Evolutionary conservation across 1,140 invertebrate genomes (phyloP), one percentile per base, ranked within the genome.

Genomic region (Danaus plexippus): DNA sequence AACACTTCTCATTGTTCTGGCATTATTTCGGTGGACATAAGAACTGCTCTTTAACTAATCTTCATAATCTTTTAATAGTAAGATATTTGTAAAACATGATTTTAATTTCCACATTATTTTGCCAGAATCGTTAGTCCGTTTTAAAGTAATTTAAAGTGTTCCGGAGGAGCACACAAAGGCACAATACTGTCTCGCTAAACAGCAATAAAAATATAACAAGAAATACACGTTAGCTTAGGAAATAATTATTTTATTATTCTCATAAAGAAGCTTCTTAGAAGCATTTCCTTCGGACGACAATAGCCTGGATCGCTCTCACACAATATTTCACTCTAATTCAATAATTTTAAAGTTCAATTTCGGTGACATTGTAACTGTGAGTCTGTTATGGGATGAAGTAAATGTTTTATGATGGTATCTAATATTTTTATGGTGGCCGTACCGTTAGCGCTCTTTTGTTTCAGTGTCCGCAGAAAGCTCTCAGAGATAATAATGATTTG

Each of bases 401-500:
- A 22, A 22, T 49, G 55, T 58, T 55, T 59, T 59, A 59, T 63
- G 18, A 58, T 18, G 44, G 52, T 67, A 61, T 67, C 56, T 63
- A 70, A 70, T 72, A 70, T 65, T 69, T 74, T 63, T 72, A 69
- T 66, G 61, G 54, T 57, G 58, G 61, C 47, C 67, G 62, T 66
- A 60, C 66, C 62, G 69, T 75, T 72, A 67, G 45, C 13, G 47
- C 41, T 42, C 52, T 45, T 57, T 73, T 73, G 66, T 71, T 47
- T 50, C 60, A 43, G 12, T 44, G 12, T 46, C 61, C 64, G 59
- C 63, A 59, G 60, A 63, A 52, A 59, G 47, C 62, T 66, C 63
- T 41, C 43, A 53, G 13, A 58, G 47, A 61, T 47, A 59, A 58
- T 52, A 48, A 12, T 32, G 22, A 32, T 9, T 44, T 13, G 18